A percentile compares a stretch with the other conserved stretches of the same genome.
Conservation (phyloP, 2,888 invertebrate species). For the Chrysomela aeneicollis region DNA sequence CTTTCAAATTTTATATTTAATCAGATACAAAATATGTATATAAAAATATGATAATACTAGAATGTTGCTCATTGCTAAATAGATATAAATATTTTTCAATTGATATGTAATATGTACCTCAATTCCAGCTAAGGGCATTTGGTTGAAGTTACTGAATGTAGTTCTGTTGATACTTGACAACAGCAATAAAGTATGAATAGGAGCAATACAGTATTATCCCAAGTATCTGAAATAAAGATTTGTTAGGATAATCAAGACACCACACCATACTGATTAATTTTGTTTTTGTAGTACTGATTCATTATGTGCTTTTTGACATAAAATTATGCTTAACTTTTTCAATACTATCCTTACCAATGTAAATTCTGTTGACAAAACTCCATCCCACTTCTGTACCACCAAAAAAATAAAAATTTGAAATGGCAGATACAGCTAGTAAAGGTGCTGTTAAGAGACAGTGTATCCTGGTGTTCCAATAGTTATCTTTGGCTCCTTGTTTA, state of each 20-base stretch:
- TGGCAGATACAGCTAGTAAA: constrained; percentile 78
- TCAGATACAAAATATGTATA: no score
- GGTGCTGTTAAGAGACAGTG: constrained; percentile 73
- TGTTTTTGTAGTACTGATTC: no score
- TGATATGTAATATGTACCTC: no score
- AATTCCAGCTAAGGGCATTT: neutral
- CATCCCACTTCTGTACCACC: constrained; percentile 78
- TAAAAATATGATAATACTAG: no score
- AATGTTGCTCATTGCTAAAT: no score
- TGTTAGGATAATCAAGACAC: no score
- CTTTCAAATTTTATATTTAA: no score
- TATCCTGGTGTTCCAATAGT: constrained; percentile 67
- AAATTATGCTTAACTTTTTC: no score
- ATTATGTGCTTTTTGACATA: no score
- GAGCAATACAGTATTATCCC: constrained; percentile 52
- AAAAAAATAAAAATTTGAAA: constrained; percentile 90
- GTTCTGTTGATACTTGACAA: constrained; percentile 66
- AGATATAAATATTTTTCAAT: no score
- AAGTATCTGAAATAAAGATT: constrained; percentile 53
- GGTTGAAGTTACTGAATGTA: constrained; percentile 46
- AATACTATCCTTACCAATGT: constrained; percentile 59
- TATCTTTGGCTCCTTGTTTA: constrained; percentile 6
- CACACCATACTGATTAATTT: no score
- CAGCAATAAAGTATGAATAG: constrained; percentile 65
- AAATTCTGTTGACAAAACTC: constrained; percentile 71